Evolutionary conservation across 92 coral and sea anemone species (phyloP), one percentile per base, ranked within the genome.

Genomic region (Desmophyllum pertusum): DNA sequence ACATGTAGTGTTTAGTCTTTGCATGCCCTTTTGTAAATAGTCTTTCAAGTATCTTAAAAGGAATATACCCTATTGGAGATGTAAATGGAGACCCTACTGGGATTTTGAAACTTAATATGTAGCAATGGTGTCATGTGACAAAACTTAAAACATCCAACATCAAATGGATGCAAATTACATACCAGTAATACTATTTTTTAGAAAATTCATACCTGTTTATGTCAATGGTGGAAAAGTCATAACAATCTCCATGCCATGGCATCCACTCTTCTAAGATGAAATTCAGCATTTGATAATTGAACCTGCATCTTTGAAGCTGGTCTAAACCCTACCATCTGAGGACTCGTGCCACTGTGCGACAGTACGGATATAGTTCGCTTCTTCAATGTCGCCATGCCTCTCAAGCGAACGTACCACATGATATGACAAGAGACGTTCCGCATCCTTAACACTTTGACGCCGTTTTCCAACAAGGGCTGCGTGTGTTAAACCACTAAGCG

Each of bases 331-430:
- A 29, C 90, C 90, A 87, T 90, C 93, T 10, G 88, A 25, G 2
- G 93, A 82, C 37, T 86, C 90, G 82, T 90, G 93, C 93, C 93
- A 90, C 29, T 83, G 46, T 0, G 88, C 88, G 10, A 86, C 21
- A 29, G 78, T 66, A 27, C 73, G 61, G 18, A 90, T 85, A 50
- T 37, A 73, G 13, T 64, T 29, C 9, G 88, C 93, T n/a, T n/a
- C n/a, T 64, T 90, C 93, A 46, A 2, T 78, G 4, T 71, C 52
- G 36, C 90, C 88, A 70, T 90, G 80, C 81, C 67, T 53, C 23
- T 33, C 25, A 3, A 86, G 86, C 8, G 85, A 90, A 21, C 83
- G 31, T 18, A 70, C 90, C n/a, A n/a, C n/a, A n/a, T n/a, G n/a
- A n/a, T n/a, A n/a, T n/a, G n/a, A n/a, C n/a, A n/a, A n/a, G n/a